A percentile compares a stretch with the other conserved stretches of the same genome.
phyloP scores from a whole-genome alignment of 2,888 invertebrate genomes.

The Octodonta nipae region DNA sequence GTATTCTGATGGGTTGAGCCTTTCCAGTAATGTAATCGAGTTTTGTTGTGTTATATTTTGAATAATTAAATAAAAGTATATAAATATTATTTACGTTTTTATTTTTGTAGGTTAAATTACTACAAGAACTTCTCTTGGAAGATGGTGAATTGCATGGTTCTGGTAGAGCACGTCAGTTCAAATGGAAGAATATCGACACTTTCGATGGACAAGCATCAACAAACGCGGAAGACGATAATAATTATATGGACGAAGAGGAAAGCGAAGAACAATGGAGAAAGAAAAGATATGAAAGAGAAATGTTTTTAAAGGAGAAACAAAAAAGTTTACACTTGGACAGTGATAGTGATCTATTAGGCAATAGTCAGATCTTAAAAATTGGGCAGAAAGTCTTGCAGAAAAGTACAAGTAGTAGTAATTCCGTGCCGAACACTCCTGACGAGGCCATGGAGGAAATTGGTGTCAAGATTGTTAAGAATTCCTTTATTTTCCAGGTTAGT shows the following conservation, averaged over 20 bases:
- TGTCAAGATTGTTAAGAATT: no score
- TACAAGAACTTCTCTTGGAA: slow-evolving; percentile 77
- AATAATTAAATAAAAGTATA: no score
- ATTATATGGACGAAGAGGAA: slow-evolving; percentile 53
- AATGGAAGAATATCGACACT: slow-evolving; percentile 60
- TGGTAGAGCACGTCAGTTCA: slow-evolving; percentile 65
- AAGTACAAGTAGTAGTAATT: slow-evolving; percentile 15
- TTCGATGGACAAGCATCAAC: slow-evolving; percentile 19
- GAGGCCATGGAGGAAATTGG: slow-evolving; percentile 9
- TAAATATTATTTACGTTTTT: background rate
- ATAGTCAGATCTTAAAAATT: slow-evolving; percentile 37
- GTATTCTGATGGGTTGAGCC: no score
- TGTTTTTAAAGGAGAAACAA: slow-evolving; percentile 50
- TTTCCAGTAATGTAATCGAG: no score
- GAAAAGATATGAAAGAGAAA: slow-evolving; percentile 65
- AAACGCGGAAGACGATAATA: slow-evolving; percentile 38
- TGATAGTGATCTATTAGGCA: slow-evolving; percentile 20
- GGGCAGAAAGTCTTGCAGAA: slow-evolving; percentile 31
- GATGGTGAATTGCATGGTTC: slow-evolving; percentile 75
- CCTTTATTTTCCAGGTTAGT: no score
- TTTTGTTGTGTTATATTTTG: background rate
- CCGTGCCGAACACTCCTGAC: slow-evolving; percentile 14
- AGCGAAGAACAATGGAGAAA: slow-evolving; percentile 67
- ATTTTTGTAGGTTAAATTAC: slow-evolving; percentile 37
- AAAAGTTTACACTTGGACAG: slow-evolving; percentile 8